A percentile compares a stretch with the other conserved stretches of the same genome.
These are phyloP conservation scores for Pipistrellus pipistrellus DNA, from an alignment of 2,797 vertebrate genomes.

Conservation along the genomic window DNA sequence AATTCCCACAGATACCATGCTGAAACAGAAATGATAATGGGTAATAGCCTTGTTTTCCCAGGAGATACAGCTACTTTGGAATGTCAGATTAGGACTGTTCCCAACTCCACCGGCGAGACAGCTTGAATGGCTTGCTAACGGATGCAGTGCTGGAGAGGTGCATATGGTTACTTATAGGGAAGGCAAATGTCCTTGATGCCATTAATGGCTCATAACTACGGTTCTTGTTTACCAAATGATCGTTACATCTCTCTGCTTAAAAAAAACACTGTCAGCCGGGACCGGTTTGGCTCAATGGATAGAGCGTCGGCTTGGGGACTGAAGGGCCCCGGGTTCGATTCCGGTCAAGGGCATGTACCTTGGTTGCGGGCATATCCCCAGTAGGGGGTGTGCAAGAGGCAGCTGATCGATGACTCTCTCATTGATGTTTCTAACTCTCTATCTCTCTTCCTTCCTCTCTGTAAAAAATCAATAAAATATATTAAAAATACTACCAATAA, in stretches of 20 bases:
- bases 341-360: too few relatives aligned
- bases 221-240: slow-evolving; percentile 70
- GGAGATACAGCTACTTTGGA: slow-evolving; percentile 87
- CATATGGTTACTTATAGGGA: slow-evolving; percentile 79
- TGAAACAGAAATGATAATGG: slow-evolving; percentile 86
- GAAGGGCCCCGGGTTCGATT: too few relatives aligned
- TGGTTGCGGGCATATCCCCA: too few relatives aligned
- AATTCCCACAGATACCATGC: slow-evolving; percentile 87
- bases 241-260: slow-evolving; percentile 10
- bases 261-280: too few relatives aligned
- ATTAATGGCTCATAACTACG: slow-evolving; percentile 75
- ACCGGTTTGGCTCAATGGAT: too few relatives aligned
- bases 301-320: too few relatives aligned
- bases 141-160: slow-evolving; percentile 76
- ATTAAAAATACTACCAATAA: too few relatives aligned
- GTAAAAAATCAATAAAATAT: too few relatives aligned
- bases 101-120: slow-evolving; percentile 77
- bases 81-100: slow-evolving; percentile 88
- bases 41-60: slow-evolving; percentile 87
- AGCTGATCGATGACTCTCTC: too few relatives aligned
- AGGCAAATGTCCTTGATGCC: slow-evolving; percentile 75
- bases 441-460: too few relatives aligned
- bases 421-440: too few relatives aligned
- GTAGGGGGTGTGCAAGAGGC: too few relatives aligned
- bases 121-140: slow-evolving; percentile 80